Conservation (phyloP, 1,140 invertebrate species). For the Teleopsis dalmanni region DNA sequence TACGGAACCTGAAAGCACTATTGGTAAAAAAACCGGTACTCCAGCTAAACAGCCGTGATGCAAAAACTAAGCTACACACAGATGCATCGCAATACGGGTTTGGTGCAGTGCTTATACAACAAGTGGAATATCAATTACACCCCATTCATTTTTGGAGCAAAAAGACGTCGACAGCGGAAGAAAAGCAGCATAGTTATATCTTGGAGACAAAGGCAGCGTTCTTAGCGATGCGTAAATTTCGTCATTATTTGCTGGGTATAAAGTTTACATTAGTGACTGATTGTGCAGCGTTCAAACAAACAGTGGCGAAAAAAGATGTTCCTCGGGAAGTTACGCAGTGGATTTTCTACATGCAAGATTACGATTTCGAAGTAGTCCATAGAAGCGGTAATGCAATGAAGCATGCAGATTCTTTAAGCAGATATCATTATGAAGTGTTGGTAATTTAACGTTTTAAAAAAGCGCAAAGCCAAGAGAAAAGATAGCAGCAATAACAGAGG, state of each 20-base stretch:
- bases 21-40: slow-evolving; percentile 25
- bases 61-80: slow-evolving; percentile 28
- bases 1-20: slow-evolving; percentile 24
- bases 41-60: slow-evolving; percentile 20
- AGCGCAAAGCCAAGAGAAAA: background rate
- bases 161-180: slow-evolving; percentile 22
- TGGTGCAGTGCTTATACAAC: slow-evolving; percentile 11
- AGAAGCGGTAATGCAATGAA: slow-evolving; percentile 16
- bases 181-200: slow-evolving; percentile 25
- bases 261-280: slow-evolving; percentile 25
- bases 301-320: slow-evolving; percentile 7
- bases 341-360: slow-evolving; percentile 28
- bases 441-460: slow-evolving; percentile 12
- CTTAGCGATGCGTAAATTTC: slow-evolving; percentile 18
- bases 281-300: slow-evolving; percentile 14
- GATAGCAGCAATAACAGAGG: background rate
- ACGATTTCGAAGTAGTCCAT: slow-evolving; percentile 22
- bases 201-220: slow-evolving; percentile 25
- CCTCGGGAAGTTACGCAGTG: slow-evolving; percentile 17
- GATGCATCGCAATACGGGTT: slow-evolving; percentile 12
- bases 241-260: slow-evolving; percentile 21
- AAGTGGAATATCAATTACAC: slow-evolving; percentile 19
- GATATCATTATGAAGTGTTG: slow-evolving; percentile 29
- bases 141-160: slow-evolving; percentile 25
- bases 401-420: slow-evolving; percentile 30